Conservation (phyloP, 2,888 invertebrate species). For the Megamerina dolium region DNA sequence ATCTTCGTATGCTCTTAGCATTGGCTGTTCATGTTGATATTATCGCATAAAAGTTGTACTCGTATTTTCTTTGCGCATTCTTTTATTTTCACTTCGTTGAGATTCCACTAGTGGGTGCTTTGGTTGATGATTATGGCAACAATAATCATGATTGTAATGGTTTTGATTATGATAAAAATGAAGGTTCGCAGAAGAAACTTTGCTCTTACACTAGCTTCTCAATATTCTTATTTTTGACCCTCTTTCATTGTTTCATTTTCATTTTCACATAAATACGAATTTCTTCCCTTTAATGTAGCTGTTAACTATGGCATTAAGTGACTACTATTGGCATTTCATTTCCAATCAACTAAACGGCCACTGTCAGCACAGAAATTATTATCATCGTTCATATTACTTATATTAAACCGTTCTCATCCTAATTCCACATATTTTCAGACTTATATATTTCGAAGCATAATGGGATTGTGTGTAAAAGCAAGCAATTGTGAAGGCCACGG, state of each 20-base stretch:
- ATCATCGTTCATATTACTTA: too few species aligned
- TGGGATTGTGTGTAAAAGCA: constrained; percentile 1
- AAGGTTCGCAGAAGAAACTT: constrained; percentile 34
- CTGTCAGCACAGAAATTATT: too few species aligned
- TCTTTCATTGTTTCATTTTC: neutral
- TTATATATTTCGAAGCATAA: neutral
- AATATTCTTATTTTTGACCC: constrained; percentile 2
- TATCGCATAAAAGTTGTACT: too few species aligned
- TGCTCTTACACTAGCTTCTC: neutral
- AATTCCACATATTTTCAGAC: too few species aligned
- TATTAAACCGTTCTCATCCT: too few species aligned
- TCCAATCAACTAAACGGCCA: too few species aligned
- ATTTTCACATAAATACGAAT: constrained; percentile 2
- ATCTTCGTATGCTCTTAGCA: too few species aligned
- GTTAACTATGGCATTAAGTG: constrained; percentile 15
- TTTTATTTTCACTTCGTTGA: too few species aligned
- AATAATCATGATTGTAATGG: constrained; percentile 49
- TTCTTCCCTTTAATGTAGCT: constrained; percentile 12
- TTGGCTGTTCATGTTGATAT: too few species aligned
- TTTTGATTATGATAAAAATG: constrained; percentile 46
- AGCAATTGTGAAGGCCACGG: constrained; percentile 31
- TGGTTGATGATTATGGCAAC: constrained; percentile 47
- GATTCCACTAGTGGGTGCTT: constrained; percentile 47
- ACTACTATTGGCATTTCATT: too few species aligned
- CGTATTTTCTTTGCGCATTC: too few species aligned